Base-by-base conservation (phyloP, 2,888 invertebrate species). In the Cistogaster globosa region DNA sequence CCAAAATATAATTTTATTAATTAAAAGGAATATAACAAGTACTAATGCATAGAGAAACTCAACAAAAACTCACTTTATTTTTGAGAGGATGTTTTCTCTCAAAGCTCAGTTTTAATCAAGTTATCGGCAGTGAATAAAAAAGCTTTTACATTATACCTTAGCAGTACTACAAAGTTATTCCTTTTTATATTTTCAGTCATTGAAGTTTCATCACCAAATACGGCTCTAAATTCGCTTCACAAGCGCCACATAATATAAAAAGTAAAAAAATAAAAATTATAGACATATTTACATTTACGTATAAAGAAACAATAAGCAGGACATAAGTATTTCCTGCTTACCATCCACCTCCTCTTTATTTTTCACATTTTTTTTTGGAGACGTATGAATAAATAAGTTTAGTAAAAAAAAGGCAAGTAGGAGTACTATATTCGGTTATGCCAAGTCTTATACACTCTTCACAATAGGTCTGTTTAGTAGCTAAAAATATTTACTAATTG, bases 151-250 rank as follows among this genome's bases (percentile, higher is more conserved):
- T 36, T 65, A 0, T 42, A 36, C 38, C 42, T 62, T 63, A 57
- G 55, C 48, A 42, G 26, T 58, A 12, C 51, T 62, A 12, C 20
- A 53, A 18, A 12, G 16, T n/a, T 12, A 63, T 77, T 68, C 26
- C 62, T 57, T 58, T 68, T 68, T 32, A 26, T 22, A 57, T 55
- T 84, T 85, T 71, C 88, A 89, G 90, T 89, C 89, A 86, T 87
- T 87, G 83, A 87, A 83, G 88, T 88, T 81, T 87, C 84, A 86
- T 88, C 89, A 81, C 86, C 74, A 81, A 87, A 86, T 83, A 79
- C 86, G 86, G 89, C 88, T 88, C 79, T 80, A 78, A 78, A 78
- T 76, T 72, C 84, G 87, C 79, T 58, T 86, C 67, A 80, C 62
- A 75, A 78, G 72, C 68, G 62, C 22, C n/a, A 58, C 22, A 60